Percentiles rank a stretch among this genome's conserved stretches.
These are phyloP conservation scores for Neodiprion virginianus DNA, from an alignment of 1,140 invertebrate species.

Conservation along the genomic window DNA sequence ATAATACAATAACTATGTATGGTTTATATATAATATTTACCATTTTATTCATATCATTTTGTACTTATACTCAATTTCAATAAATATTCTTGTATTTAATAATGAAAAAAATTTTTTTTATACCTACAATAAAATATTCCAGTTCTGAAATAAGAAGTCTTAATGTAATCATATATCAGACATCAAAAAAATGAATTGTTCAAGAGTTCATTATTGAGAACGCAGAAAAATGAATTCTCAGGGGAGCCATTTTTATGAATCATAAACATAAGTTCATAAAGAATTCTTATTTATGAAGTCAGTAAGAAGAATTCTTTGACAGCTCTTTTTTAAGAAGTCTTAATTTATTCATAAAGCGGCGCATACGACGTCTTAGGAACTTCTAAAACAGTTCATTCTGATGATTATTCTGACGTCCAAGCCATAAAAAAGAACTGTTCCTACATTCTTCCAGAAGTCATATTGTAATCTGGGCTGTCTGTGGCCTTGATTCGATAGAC, in stretches of 20 bases:
- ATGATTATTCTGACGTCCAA: slow-evolving; percentile 12
- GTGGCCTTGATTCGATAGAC: background rate
- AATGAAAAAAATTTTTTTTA: background rate
- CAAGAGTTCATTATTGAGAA: slow-evolving; percentile 2
- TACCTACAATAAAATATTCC: background rate
- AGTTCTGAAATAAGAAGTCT: background rate
- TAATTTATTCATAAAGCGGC: slow-evolving; percentile 12
- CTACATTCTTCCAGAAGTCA: slow-evolving; percentile 15
- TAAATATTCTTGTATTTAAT: too few relatives aligned
- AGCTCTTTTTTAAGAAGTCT: slow-evolving; percentile 13
- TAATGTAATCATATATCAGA: background rate
- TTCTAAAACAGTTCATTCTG: background rate
- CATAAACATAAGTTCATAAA: background rate
- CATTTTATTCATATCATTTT: too few relatives aligned
- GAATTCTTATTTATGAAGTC: slow-evolving; percentile 11
- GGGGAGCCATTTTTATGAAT: slow-evolving; percentile 12
- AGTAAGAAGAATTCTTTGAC: slow-evolving; percentile 13
- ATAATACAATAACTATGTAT: too few relatives aligned
- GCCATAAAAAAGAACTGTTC: slow-evolving; percentile 8
- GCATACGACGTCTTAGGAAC: slow-evolving; percentile 8
- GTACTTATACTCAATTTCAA: too few relatives aligned
- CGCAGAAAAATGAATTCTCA: background rate
- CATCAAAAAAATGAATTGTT: slow-evolving; percentile 8
- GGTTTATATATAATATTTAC: too few relatives aligned
- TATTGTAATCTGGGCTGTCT: slow-evolving; percentile 9